Conservation (phyloP, 2,888 invertebrate species). For the Ormyrus thymus region DNA sequence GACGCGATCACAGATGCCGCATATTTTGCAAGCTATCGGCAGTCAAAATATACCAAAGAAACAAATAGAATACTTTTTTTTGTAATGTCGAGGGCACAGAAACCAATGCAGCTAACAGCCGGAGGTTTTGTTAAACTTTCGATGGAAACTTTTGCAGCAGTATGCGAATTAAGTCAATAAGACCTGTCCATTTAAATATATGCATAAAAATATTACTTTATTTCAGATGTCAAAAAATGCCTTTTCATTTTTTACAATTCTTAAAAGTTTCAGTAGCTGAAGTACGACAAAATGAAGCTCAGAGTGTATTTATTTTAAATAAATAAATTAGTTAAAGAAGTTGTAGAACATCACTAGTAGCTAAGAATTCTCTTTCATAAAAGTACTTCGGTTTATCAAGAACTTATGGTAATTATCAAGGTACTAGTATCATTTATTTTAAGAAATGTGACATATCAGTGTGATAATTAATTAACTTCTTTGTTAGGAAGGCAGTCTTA, state of each 20-base stretch:
- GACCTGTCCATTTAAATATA: neutral
- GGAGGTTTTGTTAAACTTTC: slow-evolving; percentile 41
- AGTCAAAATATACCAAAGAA: neutral
- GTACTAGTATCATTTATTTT: too few relatives aligned
- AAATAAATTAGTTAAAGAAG: too few relatives aligned
- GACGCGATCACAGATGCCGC: slow-evolving; percentile 29
- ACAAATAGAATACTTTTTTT: slow-evolving; percentile 5
- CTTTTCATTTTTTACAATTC: slow-evolving; percentile 10
- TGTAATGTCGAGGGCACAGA: slow-evolving; percentile 23
- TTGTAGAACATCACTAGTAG: too few relatives aligned
- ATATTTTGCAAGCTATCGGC: slow-evolving; percentile 29
- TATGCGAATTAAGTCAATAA: neutral
- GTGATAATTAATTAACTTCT: too few relatives aligned
- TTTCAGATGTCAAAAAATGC: slow-evolving; percentile 24
- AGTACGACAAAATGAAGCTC: too few relatives aligned
- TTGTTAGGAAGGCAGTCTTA: too few relatives aligned
- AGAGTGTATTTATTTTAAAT: too few relatives aligned
- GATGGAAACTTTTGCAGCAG: slow-evolving; percentile 21
- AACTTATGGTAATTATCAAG: too few relatives aligned
- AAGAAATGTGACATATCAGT: too few relatives aligned
- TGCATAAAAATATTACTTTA: too few relatives aligned
- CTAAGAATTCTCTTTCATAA: too few relatives aligned
- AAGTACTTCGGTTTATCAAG: too few relatives aligned
- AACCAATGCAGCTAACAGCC: slow-evolving; percentile 26
- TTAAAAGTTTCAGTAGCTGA: neutral